Evolutionary conservation across 2,888 invertebrate genomes (phyloP).

Genomic region (Serrognathus titanus): DNA sequence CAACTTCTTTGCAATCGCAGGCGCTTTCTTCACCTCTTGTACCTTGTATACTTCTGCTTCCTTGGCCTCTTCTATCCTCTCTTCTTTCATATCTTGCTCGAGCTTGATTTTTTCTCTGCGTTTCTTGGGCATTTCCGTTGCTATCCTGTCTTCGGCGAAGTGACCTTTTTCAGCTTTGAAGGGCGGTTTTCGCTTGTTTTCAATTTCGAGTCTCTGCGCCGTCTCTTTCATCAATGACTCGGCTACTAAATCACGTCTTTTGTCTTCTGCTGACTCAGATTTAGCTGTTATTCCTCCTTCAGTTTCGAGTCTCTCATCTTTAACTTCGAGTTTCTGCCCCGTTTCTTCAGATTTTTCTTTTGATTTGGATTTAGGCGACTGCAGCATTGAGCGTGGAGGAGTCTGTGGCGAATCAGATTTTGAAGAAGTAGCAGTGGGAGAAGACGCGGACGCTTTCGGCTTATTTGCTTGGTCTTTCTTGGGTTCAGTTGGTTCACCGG

Average conservation of each 20-base stretch:
- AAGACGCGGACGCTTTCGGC: no score
- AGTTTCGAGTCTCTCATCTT: no score
- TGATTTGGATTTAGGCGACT: no score
- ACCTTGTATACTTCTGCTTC: neutral
- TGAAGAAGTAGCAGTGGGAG: no score
- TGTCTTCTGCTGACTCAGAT: no score
- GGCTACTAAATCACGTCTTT: neutral
- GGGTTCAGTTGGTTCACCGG: neutral
- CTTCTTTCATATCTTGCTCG: conserved; percentile 6
- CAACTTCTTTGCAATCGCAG: neutral
- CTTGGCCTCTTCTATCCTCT: neutral
- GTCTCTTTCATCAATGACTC: neutral
- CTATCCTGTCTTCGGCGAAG: conserved; percentile 11
- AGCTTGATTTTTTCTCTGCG: neutral
- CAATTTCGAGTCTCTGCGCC: conserved; percentile 4
- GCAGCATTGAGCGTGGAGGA: no score
- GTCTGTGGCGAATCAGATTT: no score
- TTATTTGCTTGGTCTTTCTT: neutral
- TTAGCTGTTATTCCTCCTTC: no score
- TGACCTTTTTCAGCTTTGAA: conserved; percentile 1
- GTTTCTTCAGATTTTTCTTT: no score
- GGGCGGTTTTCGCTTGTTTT: conserved; percentile 5
- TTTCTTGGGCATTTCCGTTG: conserved; percentile 13
- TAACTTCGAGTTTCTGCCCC: no score
- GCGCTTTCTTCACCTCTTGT: neutral